phyloP scores from a whole-genome alignment of 2,113 vertebrate genomes.

The Pygathrix nemaeus region DNA sequence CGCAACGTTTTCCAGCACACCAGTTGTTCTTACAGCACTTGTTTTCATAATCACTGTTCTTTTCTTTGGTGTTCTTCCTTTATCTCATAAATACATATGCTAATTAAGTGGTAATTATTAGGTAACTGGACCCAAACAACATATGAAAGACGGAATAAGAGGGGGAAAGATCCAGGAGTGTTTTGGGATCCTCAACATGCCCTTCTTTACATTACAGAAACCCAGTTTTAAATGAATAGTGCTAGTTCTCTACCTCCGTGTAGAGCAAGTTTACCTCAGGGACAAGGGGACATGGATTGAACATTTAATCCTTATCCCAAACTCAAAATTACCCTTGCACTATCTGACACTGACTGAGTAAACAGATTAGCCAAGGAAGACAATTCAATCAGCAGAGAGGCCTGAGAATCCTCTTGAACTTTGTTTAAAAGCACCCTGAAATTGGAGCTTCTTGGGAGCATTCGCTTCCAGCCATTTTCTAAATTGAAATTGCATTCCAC shows the following conservation, averaged over 20 bases:
- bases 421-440: neutral
- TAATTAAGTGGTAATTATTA: neutral
- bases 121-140: neutral
- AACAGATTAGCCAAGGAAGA: neutral
- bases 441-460: neutral
- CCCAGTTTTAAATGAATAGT: neutral
- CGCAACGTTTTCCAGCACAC: neutral
- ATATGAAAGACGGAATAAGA: neutral
- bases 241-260: neutral
- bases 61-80: neutral
- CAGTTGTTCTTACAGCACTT: neutral
- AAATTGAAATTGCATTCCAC: neutral
- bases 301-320: neutral
- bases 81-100: neutral
- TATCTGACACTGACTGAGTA: neutral
- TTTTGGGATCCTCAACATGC: neutral
- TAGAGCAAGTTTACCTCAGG: constrained; percentile 48
- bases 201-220: neutral
- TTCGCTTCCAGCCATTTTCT: neutral
- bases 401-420: neutral
- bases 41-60: neutral
- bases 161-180: too few species aligned
- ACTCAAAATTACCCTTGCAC: neutral
- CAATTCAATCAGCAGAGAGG: neutral
- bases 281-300: neutral